Conservation (phyloP, 2,797 vertebrate species). For the Corythornis leucogaster region DNA sequence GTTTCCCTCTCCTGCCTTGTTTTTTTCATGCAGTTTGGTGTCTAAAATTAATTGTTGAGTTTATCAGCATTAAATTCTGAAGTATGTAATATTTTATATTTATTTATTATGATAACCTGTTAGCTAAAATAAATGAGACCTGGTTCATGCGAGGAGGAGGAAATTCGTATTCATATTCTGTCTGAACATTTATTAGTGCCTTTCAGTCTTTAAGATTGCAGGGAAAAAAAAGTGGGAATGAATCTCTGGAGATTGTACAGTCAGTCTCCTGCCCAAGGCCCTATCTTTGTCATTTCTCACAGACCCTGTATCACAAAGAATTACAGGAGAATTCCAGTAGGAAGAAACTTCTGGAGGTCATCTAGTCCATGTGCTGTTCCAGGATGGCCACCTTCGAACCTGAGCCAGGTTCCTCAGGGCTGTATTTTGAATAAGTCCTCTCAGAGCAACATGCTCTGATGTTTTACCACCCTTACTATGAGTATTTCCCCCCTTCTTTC, state of each 20-base stretch:
- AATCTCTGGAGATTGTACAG: constrained; percentile 18
- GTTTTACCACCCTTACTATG: background rate
- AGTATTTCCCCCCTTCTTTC: background rate
- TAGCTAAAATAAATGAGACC: background rate
- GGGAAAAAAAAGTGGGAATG: background rate
- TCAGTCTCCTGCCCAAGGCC: constrained; percentile 22
- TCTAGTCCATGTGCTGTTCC: background rate
- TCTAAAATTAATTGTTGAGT: background rate
- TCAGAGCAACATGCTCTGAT: background rate
- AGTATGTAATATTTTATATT: background rate
- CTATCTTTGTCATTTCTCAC: constrained; percentile 35
- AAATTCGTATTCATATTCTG: background rate
- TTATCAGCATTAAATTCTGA: background rate
- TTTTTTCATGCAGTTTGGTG: background rate
- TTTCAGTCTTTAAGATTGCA: background rate
- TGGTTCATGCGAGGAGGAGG: background rate
- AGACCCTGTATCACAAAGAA: background rate
- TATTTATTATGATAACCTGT: background rate
- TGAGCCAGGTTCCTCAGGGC: background rate
- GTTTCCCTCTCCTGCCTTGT: fast-evolving
- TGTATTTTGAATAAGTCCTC: background rate
- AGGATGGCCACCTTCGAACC: background rate
- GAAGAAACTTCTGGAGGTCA: background rate
- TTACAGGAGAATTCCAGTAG: background rate
- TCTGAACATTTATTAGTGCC: constrained; percentile 16